Percentiles rank a stretch among this genome's conserved stretches.
Evolutionary conservation across 2,797 vertebrate species (phyloP).

Genomic region (Cynodonichthys magdalenae): DNA sequence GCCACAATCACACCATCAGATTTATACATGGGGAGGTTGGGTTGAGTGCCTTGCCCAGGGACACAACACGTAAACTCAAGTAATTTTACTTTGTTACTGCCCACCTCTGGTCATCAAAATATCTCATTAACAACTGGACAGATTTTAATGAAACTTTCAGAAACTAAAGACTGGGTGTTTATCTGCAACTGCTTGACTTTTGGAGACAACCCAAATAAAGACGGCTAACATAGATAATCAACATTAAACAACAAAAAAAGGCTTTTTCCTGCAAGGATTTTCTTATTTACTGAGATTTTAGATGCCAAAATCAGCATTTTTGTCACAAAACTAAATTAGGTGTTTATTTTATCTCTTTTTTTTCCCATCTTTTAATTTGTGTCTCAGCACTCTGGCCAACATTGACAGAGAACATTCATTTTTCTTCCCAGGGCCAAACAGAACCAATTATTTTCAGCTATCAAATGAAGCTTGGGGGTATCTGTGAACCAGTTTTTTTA

Average conservation of each 20-base stretch:
- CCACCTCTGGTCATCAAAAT: too few relatives aligned
- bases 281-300: constrained; percentile 18
- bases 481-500: constrained; percentile 4
- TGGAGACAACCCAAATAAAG: too few relatives aligned
- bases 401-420: constrained; percentile 16
- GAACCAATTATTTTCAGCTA: constrained; percentile 9
- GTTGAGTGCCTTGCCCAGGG: too few relatives aligned
- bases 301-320: constrained; percentile 5
- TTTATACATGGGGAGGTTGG: too few relatives aligned
- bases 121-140: too few relatives aligned
- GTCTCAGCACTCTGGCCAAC: constrained; percentile 1
- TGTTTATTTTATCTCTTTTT: background rate
- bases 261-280: constrained; percentile 6
- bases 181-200: too few relatives aligned
- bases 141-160: too few relatives aligned
- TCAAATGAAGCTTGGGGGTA: constrained; percentile 1
- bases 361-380: constrained; percentile 4
- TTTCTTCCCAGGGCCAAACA: constrained; percentile 15
- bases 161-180: too few relatives aligned
- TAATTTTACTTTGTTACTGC: too few relatives aligned
- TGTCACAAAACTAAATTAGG: background rate
- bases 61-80: too few relatives aligned
- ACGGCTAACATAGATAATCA: background rate
- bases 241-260: background rate
- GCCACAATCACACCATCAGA: too few relatives aligned